phyloP scores from a whole-genome alignment of 2,888 invertebrate genomes.

The Patella caerulea region DNA sequence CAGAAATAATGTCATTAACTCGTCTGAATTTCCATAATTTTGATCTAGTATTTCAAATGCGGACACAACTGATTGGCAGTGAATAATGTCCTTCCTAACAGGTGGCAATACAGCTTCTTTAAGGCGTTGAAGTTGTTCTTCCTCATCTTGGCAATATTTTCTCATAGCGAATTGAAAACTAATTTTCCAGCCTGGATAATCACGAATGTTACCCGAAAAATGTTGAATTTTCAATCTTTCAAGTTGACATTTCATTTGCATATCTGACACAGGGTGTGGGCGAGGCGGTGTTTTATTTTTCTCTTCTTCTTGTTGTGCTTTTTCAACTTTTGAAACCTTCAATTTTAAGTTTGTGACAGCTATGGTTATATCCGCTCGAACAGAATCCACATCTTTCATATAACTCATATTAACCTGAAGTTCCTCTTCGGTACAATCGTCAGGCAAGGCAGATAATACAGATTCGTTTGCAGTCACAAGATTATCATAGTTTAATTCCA shows the following conservation, averaged over 20 bases:
- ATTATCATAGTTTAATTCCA: not conserved
- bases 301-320: not conserved
- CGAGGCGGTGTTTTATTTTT: not conserved
- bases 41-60: no score
- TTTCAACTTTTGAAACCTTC: not conserved
- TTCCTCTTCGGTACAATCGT: no score
- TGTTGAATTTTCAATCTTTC: not conserved
- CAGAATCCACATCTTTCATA: not conserved
- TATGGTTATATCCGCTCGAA: not conserved
- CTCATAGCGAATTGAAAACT: not conserved
- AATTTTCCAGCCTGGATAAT: not conserved
- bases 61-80: no score
- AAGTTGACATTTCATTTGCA: conserved; percentile 2
- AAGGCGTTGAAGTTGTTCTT: no score
- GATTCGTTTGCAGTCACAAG: not conserved
- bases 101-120: no score
- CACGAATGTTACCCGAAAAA: not conserved
- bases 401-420: not conserved
- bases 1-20: no score
- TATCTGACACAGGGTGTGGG: not conserved
- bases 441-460: not conserved
- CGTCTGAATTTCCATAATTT: no score
- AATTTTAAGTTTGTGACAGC: not conserved
- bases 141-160: no score
- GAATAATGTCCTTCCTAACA: no score